Conservation (phyloP, 92 coral and sea anemone genomes). For the Virgularia gustaviana region DNA sequence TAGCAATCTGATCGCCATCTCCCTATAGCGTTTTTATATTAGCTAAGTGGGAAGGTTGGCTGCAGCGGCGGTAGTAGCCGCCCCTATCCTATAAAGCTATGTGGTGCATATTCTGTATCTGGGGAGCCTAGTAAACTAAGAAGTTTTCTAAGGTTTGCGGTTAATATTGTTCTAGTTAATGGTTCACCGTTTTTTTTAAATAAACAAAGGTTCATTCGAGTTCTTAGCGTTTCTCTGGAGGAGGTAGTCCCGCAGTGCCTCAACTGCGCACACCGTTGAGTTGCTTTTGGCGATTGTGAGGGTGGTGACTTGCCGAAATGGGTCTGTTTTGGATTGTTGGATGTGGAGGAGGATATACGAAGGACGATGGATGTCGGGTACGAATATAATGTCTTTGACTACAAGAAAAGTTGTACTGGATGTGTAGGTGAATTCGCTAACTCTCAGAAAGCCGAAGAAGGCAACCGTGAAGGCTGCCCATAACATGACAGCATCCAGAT, state of each 20-base stretch:
- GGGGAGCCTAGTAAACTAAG: not conserved
- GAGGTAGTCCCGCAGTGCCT: not conserved
- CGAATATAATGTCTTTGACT: not conserved
- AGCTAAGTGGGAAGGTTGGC: not conserved
- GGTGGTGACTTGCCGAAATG: constrained; percentile 44
- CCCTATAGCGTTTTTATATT: not conserved
- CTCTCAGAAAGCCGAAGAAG: constrained; percentile 47
- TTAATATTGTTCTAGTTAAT: not conserved
- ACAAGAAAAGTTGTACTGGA: constrained; percentile 1
- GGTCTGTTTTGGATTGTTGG: constrained; percentile 43
- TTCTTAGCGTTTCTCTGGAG: not conserved
- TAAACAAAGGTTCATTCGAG: not conserved
- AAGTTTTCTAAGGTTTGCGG: not conserved
- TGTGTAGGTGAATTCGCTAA: constrained; percentile 42
- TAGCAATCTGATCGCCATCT: not conserved
- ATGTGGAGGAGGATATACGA: constrained; percentile 30
- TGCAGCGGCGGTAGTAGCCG: not conserved
- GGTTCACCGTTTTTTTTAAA: not conserved
- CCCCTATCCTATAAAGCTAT: not conserved
- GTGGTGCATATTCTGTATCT: not conserved
- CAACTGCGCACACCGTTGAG: not conserved
- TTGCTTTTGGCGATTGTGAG: constrained; percentile 37
- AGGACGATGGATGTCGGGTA: constrained; percentile 11
- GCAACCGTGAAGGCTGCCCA: constrained; percentile 57
- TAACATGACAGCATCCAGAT: constrained; percentile 43